Base-by-base conservation (phyloP, 2,113 vertebrate species). In the Thryonomys swinderianus region DNA sequence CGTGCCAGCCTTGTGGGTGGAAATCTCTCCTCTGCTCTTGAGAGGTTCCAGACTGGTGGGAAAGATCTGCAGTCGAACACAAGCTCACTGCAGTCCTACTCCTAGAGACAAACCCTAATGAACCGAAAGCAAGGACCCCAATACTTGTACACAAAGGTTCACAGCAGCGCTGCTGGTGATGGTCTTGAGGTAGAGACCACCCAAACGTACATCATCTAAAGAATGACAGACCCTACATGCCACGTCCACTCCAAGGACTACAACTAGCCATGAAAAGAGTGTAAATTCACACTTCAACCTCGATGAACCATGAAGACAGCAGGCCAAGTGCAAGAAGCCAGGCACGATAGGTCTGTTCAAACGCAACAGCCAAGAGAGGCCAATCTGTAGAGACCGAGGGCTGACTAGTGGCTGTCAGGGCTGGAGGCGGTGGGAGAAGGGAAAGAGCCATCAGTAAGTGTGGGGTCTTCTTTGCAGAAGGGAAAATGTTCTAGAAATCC, bases 41-140 rank as follows among this genome's bases (percentile, higher is more conserved):
- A 1, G 12, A 25, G 17, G 9, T 18, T 48, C 71, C 2, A 1
- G 27, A 45, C 80, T 23, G 37, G 4, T 1, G 6, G 17, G 10
- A 80, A 85, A 67, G 57, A 61, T 20, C 4, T 5, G 13, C 1
- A 18, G 37, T 1, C n/a, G 34, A 48, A 34, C 13, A 20, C 32
- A 16, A 55, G 23, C 18, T 10, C 16, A 5, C 34, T n/a, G 34
- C n/a, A 4, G 69, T 5, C 27, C 25, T 30, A 45, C 69, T 17
- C 57, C n/a, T 21, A 51, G 61, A 42, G 1, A 25, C 0, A 42
- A 23, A 62, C 7, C 42, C n/a, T 45, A 37, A 83, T 32, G 59
- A 40, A 42, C 7, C 23, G 27, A 55, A 27, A 20, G 40, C 82
- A 76, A 51, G 18, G 4, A 67, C 59, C 25, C 3, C 0, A 71